phyloP scores from a whole-genome alignment of 2,113 vertebrate species.

The Cinclus cinclus region DNA sequence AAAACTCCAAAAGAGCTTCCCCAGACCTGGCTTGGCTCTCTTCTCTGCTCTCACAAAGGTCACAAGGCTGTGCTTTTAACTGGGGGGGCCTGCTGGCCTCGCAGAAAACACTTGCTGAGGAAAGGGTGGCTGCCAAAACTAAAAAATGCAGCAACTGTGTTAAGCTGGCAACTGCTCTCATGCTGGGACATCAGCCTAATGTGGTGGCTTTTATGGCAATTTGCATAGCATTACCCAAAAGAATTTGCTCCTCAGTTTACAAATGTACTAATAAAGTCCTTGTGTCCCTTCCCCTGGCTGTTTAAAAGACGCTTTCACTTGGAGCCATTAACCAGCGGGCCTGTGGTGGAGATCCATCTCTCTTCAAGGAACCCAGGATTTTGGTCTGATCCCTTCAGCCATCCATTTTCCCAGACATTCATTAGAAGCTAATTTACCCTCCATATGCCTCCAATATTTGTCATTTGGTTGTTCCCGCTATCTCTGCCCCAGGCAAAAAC shows the following conservation, averaged over 20 bases:
- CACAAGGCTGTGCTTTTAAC: background rate
- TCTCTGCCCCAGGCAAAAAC: conserved; percentile 66
- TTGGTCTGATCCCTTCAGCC: conserved; percentile 15
- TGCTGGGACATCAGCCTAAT: conserved; percentile 8
- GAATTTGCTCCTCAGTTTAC: conserved; percentile 18
- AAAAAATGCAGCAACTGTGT: conserved; percentile 5
- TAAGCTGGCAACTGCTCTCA: conserved; percentile 26
- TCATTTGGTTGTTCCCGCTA: conserved; percentile 52
- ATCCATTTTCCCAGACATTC: conserved; percentile 57
- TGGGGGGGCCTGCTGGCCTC: background rate
- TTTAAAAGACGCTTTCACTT: background rate
- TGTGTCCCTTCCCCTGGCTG: background rate
- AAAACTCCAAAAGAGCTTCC: background rate
- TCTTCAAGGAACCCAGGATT: conserved; percentile 39
- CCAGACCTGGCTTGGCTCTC: background rate
- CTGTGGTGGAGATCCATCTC: conserved; percentile 13
- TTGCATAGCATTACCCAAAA: conserved; percentile 47
- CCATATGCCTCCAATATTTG: conserved; percentile 66
- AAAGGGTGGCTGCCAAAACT: background rate
- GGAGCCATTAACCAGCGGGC: conserved; percentile 11
- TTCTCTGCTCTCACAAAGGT: background rate
- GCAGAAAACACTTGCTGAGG: conserved; percentile 6
- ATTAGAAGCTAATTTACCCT: conserved; percentile 70
- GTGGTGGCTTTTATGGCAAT: conserved; percentile 27
- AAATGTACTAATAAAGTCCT: conserved; percentile 2